Percentiles rank a stretch among this genome's conserved stretches.
Conservation (phyloP, 2,888 invertebrate genomes). For the Dromius quadrimaculatus region DNA sequence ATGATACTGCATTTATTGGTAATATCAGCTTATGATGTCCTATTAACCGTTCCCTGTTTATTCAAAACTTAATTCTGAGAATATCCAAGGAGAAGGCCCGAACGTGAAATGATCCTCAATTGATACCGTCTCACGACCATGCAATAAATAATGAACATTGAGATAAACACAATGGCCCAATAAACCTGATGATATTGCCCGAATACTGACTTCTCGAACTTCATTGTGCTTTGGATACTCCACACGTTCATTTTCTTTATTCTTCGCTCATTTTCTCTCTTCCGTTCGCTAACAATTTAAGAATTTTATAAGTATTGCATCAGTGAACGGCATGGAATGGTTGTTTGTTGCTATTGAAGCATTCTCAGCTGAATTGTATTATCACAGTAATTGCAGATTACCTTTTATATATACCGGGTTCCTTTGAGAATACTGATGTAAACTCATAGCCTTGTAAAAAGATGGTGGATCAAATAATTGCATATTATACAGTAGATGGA, state of each 20-base stretch:
- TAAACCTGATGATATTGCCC: constrained; percentile 50
- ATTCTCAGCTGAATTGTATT: constrained; percentile 54
- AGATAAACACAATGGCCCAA: constrained; percentile 55
- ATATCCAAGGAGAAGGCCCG: constrained; percentile 7
- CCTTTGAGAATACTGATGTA: no score
- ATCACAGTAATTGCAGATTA: constrained; percentile 29
- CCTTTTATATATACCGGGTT: constrained; percentile 12
- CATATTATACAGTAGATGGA: no score
- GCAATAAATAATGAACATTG: constrained; percentile 56
- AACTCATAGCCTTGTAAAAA: no score
- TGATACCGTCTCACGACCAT: constrained; percentile 54
- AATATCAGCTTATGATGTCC: constrained; percentile 42
- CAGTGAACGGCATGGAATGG: constrained; percentile 52
- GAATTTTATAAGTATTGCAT: constrained; percentile 31
- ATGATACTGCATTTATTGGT: constrained; percentile 46
- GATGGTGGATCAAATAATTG: no score
- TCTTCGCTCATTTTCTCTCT: constrained; percentile 27
- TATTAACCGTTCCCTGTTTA: constrained; percentile 38
- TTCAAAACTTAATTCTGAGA: constrained; percentile 24
- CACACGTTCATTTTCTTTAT: constrained; percentile 21
- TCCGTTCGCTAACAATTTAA: constrained; percentile 28
- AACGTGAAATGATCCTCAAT: constrained; percentile 54
- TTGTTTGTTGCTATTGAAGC: constrained; percentile 54
- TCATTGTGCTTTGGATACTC: background rate
- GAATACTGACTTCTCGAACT: constrained; percentile 27